Evolutionary conservation across 2,113 vertebrate species (phyloP).

Genomic region (Oxygymnocypris stewartii): DNA sequence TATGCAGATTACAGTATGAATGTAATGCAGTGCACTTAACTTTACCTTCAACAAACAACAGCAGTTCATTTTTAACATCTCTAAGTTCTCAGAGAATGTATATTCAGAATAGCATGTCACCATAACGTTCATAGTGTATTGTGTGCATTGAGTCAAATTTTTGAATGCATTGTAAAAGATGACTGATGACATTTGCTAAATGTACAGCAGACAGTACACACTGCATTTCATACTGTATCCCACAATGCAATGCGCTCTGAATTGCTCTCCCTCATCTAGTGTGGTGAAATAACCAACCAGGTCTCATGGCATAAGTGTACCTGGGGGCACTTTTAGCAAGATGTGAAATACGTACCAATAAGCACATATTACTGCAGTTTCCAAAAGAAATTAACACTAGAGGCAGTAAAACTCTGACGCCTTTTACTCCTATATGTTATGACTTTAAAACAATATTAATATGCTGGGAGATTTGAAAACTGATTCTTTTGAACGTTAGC

Average conservation of each 20-base stretch:
- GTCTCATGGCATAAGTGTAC: too few relatives aligned
- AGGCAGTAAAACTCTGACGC: too few relatives aligned
- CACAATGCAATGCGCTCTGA: background rate
- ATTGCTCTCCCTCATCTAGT: background rate
- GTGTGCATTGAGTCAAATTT: background rate
- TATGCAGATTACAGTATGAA: background rate
- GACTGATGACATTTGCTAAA: background rate
- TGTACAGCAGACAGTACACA: background rate
- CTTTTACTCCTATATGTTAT: too few relatives aligned
- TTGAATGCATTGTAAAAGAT: background rate
- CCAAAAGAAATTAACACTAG: too few relatives aligned
- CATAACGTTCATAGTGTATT: background rate
- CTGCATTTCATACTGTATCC: background rate
- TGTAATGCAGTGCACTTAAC: background rate
- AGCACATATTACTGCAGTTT: too few relatives aligned
- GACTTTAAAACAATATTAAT: too few relatives aligned
- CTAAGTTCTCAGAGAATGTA: background rate
- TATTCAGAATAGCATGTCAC: background rate
- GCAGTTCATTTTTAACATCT: background rate
- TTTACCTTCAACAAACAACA: background rate
- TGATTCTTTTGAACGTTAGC: too few relatives aligned
- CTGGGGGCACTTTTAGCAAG: too few relatives aligned
- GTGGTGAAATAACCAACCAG: background rate
- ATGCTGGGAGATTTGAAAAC: too few relatives aligned
- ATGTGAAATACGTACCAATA: too few relatives aligned